phyloP scores from a whole-genome alignment of 2,113 vertebrate species.

The Puntigrus tetrazona region DNA sequence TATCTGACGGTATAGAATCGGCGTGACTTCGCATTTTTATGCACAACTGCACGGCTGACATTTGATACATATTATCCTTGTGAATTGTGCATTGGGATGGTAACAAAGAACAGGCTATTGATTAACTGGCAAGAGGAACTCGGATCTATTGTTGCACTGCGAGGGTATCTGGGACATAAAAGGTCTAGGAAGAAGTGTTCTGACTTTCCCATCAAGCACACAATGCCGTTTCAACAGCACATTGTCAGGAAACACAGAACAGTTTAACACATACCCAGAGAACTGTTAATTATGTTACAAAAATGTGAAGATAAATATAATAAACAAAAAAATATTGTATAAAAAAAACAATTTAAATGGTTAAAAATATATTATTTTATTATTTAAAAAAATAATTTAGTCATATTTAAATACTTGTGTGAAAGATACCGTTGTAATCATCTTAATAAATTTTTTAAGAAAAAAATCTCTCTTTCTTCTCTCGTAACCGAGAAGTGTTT shows the following conservation, averaged over 20 bases:
- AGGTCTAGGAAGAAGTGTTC: background rate
- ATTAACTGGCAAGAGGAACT: constrained; percentile 40
- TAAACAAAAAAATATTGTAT: background rate
- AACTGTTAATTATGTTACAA: background rate
- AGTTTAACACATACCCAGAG: background rate
- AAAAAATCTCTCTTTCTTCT: background rate
- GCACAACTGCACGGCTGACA: constrained; percentile 14
- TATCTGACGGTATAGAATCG: constrained; percentile 16
- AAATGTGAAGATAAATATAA: background rate
- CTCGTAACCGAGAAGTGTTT: background rate
- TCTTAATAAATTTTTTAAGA: background rate
- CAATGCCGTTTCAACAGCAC: background rate
- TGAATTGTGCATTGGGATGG: constrained; percentile 17
- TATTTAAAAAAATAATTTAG: too few species aligned
- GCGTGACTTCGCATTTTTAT: constrained; percentile 21
- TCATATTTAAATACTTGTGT: background rate
- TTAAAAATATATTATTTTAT: too few species aligned
- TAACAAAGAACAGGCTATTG: constrained; percentile 35
- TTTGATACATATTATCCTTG: constrained; percentile 35
- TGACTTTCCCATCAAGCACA: constrained; percentile 9
- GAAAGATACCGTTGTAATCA: background rate
- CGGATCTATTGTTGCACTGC: constrained; percentile 36
- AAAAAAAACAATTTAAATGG: background rate
- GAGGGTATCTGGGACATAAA: background rate
- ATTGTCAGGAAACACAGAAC: background rate